Base-by-base conservation (phyloP, 2,888 invertebrate species). In the Arrhopalites spinosus region DNA sequence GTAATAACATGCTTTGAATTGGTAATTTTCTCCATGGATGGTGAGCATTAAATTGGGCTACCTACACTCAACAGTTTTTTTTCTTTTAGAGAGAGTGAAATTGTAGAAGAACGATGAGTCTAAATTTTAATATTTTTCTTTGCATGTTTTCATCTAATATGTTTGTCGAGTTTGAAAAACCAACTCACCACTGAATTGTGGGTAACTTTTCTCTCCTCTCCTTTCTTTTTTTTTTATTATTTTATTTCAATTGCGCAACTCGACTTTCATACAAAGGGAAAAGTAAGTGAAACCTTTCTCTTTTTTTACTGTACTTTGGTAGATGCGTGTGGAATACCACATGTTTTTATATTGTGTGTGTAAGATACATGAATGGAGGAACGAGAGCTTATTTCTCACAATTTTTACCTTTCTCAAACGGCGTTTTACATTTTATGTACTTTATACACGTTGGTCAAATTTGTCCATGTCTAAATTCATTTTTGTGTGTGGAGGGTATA, bases 1-100 rank as follows among this genome's bases (percentile, higher is more conserved):
- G 36, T 72, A 61, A 72, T 72, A 61, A 72, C 72, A 59, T 72
- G 72, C 61, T 72, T 47, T 61, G 72, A 61, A 72, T 72, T 72
- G 72, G 63, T 72, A 72, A 72, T 72, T 63, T 72, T 72, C 61
- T 72, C 72, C 72, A n/a, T 59, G 72, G 63, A 25, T 25, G 63
- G 45, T 63, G 59, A 8, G 61, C 63, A 72, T 72, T 72, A 72
- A 72, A 61, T 72, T 61, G 45, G 11, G 29, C 66, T 30, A 53
- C 20, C 20, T 68, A 50, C 15, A 63, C 47, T 36, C 45, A 17
- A n/a, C 63, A 63, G 45, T 53, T 69, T 69, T 61, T 23, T 15
- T 56, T 56, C 56, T 7, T 36, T 3, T 36, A 11, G 36, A 7
- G 36, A 7, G 36, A 7, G 36, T 36, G 36, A n/a, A n/a, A n/a